These are phyloP conservation scores for Scaptomyza pallida DNA, from an alignment of 1,140 invertebrate species.

Conservation along the genomic window DNA sequence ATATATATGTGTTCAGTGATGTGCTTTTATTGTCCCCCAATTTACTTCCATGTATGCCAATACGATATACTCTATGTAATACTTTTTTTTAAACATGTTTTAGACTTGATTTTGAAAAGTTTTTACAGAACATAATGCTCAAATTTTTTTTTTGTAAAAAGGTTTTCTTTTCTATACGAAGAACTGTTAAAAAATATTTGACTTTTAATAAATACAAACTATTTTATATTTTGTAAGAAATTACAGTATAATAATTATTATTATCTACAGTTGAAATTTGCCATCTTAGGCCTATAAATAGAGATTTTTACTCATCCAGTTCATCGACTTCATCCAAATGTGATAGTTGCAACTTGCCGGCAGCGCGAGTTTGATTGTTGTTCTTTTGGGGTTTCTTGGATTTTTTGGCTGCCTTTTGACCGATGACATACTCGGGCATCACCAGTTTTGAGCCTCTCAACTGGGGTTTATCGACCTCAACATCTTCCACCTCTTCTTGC, in stretches of 20 bases:
- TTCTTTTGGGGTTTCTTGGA: conserved; percentile 51
- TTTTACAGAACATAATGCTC: not conserved
- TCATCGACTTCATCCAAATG: conserved; percentile 87
- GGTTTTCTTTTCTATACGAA: too few relatives aligned
- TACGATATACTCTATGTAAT: conserved; percentile 32
- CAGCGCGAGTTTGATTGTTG: conserved; percentile 65
- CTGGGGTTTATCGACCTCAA: conserved; percentile 84
- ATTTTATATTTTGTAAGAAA: conserved; percentile 23
- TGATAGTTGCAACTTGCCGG: conserved; percentile 85
- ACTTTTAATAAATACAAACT: conserved; percentile 30
- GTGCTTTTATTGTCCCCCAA: conserved; percentile 9
- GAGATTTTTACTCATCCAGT: conserved; percentile 43
- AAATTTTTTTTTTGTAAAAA: too few relatives aligned
- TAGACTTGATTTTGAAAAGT: conserved; percentile 21
- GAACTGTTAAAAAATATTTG: not conserved
- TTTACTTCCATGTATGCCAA: conserved; percentile 10
- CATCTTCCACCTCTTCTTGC: conserved; percentile 69
- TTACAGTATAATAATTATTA: not conserved
- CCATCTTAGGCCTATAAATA: not conserved
- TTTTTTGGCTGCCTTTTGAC: conserved; percentile 85
- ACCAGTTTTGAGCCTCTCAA: conserved; percentile 89
- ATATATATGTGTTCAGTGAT: conserved; percentile 8
- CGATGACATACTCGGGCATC: conserved; percentile 92
- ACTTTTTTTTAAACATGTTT: conserved; percentile 6
- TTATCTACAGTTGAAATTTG: too few relatives aligned